Percentiles rank a stretch among this genome's conserved stretches.
Conservation (phyloP, 2,113 vertebrate genomes). For the Forbesichthys papilliferus region DNA sequence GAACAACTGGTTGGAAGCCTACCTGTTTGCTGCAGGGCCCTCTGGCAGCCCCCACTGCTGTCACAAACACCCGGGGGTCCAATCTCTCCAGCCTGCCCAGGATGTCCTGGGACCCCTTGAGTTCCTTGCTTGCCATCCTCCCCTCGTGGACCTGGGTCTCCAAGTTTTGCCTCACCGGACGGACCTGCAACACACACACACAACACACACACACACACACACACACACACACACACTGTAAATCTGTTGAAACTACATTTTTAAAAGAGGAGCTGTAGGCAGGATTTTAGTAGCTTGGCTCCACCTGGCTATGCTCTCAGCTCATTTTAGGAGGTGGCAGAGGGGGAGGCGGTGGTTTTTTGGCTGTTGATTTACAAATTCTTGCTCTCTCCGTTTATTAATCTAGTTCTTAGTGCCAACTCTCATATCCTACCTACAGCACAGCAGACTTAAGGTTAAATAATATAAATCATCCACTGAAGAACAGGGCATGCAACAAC, state of each 20-base stretch:
- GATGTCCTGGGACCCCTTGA: conserved; percentile 68
- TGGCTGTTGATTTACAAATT: no score
- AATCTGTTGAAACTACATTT: no score
- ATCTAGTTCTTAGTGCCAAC: no score
- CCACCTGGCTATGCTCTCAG: no score
- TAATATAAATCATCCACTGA: not conserved
- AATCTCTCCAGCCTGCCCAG: conserved; percentile 78
- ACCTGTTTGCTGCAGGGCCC: conserved; percentile 57
- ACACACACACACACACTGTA: not conserved
- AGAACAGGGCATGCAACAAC: no score
- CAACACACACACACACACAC: conserved; percentile 4
- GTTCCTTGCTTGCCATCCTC: conserved; percentile 74
- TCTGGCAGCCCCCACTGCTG: conserved; percentile 77
- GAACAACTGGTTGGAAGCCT: not conserved
- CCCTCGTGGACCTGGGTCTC: conserved; percentile 75
- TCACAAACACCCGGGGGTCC: conserved; percentile 82
- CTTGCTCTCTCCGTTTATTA: no score
- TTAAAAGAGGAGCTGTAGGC: no score
- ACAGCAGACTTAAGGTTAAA: not conserved
- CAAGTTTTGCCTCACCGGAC: conserved; percentile 78
- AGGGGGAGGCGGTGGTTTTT: no score
- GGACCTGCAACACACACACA: conserved; percentile 66
- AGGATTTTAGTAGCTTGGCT: no score
- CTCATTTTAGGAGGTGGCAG: no score
- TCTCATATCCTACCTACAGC: no score